Evolutionary conservation across 2,888 invertebrate genomes (phyloP).

Genomic region (Thymelicus sylvestris): DNA sequence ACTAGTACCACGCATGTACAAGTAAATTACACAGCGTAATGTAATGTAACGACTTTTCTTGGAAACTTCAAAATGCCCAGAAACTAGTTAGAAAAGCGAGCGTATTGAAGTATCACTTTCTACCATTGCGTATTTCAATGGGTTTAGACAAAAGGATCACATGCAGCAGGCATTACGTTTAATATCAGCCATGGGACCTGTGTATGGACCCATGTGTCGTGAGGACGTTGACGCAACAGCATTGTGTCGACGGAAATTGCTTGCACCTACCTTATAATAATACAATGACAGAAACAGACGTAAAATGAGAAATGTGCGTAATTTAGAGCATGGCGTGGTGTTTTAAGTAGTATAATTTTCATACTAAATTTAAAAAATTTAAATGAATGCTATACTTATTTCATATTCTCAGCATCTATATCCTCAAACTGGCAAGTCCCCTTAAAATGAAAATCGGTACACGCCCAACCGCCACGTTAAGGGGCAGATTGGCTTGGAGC

Average conservation of each 20-base stretch:
- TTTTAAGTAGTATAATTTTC: too few species aligned
- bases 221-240: conserved; percentile 26
- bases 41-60: conserved; percentile 24
- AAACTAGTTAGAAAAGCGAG: conserved; percentile 39
- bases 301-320: too few species aligned
- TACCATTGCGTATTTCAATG: conserved; percentile 43
- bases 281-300: background rate
- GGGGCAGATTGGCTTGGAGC: too few species aligned
- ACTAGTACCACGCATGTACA: conserved; percentile 1
- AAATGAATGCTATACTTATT: too few species aligned
- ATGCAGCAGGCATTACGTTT: conserved; percentile 30
- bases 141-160: conserved; percentile 39
- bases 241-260: conserved; percentile 21
- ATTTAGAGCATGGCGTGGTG: background rate
- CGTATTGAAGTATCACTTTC: conserved; percentile 46
- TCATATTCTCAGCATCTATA: too few species aligned
- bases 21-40: conserved; percentile 8
- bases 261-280: background rate
- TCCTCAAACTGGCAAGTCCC: too few species aligned
- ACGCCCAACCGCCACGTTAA: too few species aligned
- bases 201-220: conserved; percentile 7
- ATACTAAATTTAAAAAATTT: too few species aligned
- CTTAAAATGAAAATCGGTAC: too few species aligned
- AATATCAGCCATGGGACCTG: conserved; percentile 41
- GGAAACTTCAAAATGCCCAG: conserved; percentile 20